Base-by-base conservation (phyloP, 2,888 invertebrate genomes). In the Spodoptera exigua region DNA sequence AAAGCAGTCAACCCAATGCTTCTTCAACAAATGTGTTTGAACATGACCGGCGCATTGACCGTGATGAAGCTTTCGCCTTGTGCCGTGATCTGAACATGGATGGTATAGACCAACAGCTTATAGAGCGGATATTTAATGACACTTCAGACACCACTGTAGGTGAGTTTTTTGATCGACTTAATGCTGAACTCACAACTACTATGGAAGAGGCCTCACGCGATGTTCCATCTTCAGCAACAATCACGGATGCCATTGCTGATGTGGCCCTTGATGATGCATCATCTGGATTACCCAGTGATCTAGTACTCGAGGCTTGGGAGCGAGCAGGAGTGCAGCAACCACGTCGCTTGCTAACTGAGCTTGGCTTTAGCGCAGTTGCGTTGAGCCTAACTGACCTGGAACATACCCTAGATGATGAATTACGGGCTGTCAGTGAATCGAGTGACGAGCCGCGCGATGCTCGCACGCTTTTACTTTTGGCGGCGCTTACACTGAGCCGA, bases 281-380 rank as follows among this genome's bases (percentile, higher is more conserved):
- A n/a, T 60, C 54, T 17, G 79, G 81, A 13, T 80, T 94, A 32
- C 84, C 91, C 39, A 87, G 92, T 14, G 95, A 96, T 53, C 88
- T 93, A 14, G 93, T 97, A 41, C 91, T 96, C 39, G 96, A 97
- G 74, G 95, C 96, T 82, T 97, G 97, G 96, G 96, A 97, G 86
- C 92, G 95, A 55, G 96, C 96, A 9, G 96, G 96, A 45, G 95
- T 97, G 57, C 90, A 93, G 44, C 95, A 96, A 43, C 95, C 97
- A 14, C 95, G 95, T 49, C 93, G 94, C 1, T 88, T 97, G 54
- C 88, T 97, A 14, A 92, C 95, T 35, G 96, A 96, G 67, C 90
- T 97, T 34, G 97, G 97, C 3, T 96, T 97, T 80, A 89, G 94
- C 12, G 89, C 94, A 27, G 86, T 93, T 9, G 92, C 95, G 59